Base-by-base conservation (phyloP, 2,888 invertebrate species). In the Protula sp. region DNA sequence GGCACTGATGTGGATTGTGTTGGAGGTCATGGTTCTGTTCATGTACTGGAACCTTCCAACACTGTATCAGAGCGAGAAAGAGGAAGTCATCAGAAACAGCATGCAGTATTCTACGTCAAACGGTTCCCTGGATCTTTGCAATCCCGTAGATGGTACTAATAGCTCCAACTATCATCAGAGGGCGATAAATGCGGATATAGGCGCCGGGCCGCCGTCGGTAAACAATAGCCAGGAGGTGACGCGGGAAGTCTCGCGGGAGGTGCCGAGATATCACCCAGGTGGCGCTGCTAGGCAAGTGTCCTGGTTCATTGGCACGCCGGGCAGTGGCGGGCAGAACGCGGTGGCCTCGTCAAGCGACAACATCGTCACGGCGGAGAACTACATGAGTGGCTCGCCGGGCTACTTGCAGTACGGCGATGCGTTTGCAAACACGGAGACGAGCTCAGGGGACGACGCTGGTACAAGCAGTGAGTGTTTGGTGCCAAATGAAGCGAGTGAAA, bases 1-100 rank as follows among this genome's bases (percentile, higher is more conserved):
- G 82, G 77, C 79, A 14, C 61, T 72, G 30, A 57, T 82, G n/a
- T 82, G 82, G 82, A 27, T 66, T 0, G 1, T 73, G 24, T 68
- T 72, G 28, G 59, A 72, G 45, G 30, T 77, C 14, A 38, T 74
- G 24, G 55, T 73, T 3, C 30, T 73, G 5, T 63, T 70, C 47
- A 52, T 74, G 5, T 78, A 76, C 65, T 67, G 62, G 58, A 69
- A 73, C 54, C 65, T 72, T 4, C 63, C 65, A 2, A 19, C 30
- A n/a, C 57, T 64, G 24, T 28, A 54, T 4, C 22, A 58, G 1
- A 56, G 58, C 22, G 57, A 55, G n/a, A 47, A 29, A 27, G 48
- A 22, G 22, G 5, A 19, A 14, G 9, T 19, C 14, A 50, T 50
- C 50, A 19, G 9, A 19, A 5, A 22, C 5, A 14, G 22, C 19